Evolutionary conservation across 2,888 invertebrate species (phyloP).

Genomic region (Drosophila siamana): DNA sequence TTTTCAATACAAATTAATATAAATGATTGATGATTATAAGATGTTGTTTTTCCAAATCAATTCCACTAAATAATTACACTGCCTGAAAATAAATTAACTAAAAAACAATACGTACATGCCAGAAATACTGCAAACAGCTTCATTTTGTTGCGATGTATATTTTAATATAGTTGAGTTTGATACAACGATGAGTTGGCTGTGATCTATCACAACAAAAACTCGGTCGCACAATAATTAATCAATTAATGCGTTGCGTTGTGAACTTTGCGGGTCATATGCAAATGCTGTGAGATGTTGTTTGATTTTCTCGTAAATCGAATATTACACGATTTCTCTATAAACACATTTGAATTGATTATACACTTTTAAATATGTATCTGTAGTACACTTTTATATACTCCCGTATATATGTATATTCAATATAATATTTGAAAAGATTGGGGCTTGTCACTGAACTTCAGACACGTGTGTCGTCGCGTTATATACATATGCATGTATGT

Average conservation of each 20-base stretch:
- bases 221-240: conserved; percentile 51
- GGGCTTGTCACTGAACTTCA: conserved; percentile 70
- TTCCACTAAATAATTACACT: not conserved
- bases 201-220: conserved; percentile 48
- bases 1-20: no score
- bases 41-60: no score
- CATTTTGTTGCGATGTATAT: conserved; percentile 60
- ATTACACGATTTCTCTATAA: conserved; percentile 51
- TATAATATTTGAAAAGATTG: conserved; percentile 31
- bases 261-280: conserved; percentile 62
- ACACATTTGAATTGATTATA: conserved; percentile 24
- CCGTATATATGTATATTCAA: conserved; percentile 10
- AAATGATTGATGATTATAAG: no score
- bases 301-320: conserved; percentile 56
- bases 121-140: conserved; percentile 79
- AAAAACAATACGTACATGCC: conserved; percentile 71
- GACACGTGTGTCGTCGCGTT: conserved; percentile 63
- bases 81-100: not conserved
- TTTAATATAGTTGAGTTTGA: conserved; percentile 23
- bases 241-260: conserved; percentile 45
- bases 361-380: conserved; percentile 7
- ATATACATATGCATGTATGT: no score
- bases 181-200: conserved; percentile 27
- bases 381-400: conserved; percentile 8
- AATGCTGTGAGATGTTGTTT: conserved; percentile 30